Base-by-base conservation (phyloP, 2,888 invertebrate genomes). In the Malachius bipustulatus region DNA sequence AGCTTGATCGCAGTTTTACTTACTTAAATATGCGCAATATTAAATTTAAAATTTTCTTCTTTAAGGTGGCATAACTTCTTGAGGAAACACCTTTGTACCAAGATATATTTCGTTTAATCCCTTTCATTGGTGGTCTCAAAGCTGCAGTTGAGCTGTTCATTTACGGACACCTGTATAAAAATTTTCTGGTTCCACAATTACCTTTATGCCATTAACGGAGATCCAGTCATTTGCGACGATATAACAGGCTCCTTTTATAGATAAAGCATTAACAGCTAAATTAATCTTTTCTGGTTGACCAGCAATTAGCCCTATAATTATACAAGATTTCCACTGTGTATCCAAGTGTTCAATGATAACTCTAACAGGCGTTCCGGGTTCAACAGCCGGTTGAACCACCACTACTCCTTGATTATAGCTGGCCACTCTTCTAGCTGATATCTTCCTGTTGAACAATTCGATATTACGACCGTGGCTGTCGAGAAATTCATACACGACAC, bases 321-420 rank as follows among this genome's bases (percentile, higher is more conserved):
- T 30, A 66, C 73, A 52, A 64, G 62, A 29, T 64, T 73, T 54
- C 75, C 76, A 59, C 65, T 71, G 45, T 51, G 51, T 40, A 56
- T 64, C 50, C 56, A 60, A 45, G 53, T 67, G 47, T 56, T 69
- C 52, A 48, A 69, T 35, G 47, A 60, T 16, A 47, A 69, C 53
- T 46, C 57, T 51, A 13, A 61, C 51, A 29, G 51, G 40, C 16
- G 52, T 46, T 40, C 54, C 53, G 8, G 44, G 32, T 10, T 53
- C 49, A n/a, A 62, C 37, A 6, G 48, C 71, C 64, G 32, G 77
- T 69, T 47, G 57, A n/a, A 56, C 51, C 4, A 82, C 70, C 1
- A 84, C 78, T 6, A 85, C 62, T 4, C 79, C 89, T 52, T 91
- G 82, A 60, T 89, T 84, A 55, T 87, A 91, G 14, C 90, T 84